phyloP scores from a whole-genome alignment of 2,797 vertebrate genomes.

The Enteromius argenteus region DNA sequence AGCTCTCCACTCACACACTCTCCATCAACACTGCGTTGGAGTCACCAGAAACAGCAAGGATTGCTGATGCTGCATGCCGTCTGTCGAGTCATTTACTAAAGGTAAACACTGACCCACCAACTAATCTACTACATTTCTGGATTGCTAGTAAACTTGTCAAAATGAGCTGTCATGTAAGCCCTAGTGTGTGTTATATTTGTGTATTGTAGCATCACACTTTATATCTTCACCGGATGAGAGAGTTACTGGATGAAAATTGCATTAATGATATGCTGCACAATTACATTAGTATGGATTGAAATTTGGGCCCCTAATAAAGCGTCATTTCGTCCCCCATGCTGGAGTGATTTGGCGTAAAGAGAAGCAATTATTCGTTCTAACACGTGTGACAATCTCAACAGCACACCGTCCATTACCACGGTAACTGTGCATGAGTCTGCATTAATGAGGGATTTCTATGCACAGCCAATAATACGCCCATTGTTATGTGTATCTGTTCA shows the following conservation, averaged over 20 bases:
- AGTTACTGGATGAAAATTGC: constrained; percentile 18
- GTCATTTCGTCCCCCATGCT: constrained; percentile 10
- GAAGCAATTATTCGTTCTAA: constrained; percentile 49
- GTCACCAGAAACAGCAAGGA: neutral
- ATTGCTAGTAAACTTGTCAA: neutral
- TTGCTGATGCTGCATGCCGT: neutral
- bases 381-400: constrained; percentile 49
- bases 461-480: constrained; percentile 38
- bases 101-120: neutral
- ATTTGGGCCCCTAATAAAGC: constrained; percentile 33
- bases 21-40: neutral
- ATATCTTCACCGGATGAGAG: neutral
- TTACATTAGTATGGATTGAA: constrained; percentile 33
- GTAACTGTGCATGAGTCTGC: constrained; percentile 45
- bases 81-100: neutral
- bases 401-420: constrained; percentile 50
- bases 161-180: neutral
- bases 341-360: constrained; percentile 42
- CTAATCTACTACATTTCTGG: neutral
- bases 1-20: neutral
- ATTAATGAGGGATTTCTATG: constrained; percentile 41
- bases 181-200: neutral
- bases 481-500: constrained; percentile 36
- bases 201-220: neutral
- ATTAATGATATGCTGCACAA: constrained; percentile 18